Percentiles rank a stretch among this genome's conserved stretches.
These are phyloP conservation scores for Copsychus sechellarum DNA, from an alignment of 2,113 vertebrate genomes.

Conservation along the genomic window DNA sequence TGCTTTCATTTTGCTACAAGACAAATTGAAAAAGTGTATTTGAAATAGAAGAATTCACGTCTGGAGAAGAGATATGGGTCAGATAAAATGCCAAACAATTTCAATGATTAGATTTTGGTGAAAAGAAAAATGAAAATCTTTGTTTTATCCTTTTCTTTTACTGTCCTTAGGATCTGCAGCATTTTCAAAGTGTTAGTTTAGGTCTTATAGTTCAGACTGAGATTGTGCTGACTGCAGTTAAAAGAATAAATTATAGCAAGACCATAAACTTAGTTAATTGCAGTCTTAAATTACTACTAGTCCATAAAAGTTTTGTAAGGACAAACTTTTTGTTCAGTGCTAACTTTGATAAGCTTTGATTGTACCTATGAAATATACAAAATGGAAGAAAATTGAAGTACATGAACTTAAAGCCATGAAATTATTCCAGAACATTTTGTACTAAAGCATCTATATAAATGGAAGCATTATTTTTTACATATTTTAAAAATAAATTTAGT, in stretches of 20 bases:
- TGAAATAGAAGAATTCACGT: not conserved
- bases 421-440: not conserved
- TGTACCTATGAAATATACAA: not conserved
- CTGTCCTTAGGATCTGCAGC: not conserved
- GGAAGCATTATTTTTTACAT: not conserved
- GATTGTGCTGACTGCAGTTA: not conserved
- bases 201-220: not conserved
- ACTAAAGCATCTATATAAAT: not conserved
- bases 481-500: not conserved
- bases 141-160: not conserved
- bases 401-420: not conserved
- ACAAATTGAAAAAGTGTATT: not conserved
- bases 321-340: not conserved
- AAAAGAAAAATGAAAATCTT: not conserved
- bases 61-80: not conserved
- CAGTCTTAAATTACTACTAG: not conserved
- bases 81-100: not conserved
- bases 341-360: not conserved
- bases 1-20: not conserved
- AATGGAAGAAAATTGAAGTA: not conserved
- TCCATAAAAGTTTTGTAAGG: not conserved
- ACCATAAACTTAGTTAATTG: not conserved
- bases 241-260: not conserved
- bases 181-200: not conserved
- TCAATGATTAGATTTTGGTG: not conserved